Evolutionary conservation across 1,140 invertebrate species (phyloP).

Genomic region (Aphelinus atriplicis): DNA sequence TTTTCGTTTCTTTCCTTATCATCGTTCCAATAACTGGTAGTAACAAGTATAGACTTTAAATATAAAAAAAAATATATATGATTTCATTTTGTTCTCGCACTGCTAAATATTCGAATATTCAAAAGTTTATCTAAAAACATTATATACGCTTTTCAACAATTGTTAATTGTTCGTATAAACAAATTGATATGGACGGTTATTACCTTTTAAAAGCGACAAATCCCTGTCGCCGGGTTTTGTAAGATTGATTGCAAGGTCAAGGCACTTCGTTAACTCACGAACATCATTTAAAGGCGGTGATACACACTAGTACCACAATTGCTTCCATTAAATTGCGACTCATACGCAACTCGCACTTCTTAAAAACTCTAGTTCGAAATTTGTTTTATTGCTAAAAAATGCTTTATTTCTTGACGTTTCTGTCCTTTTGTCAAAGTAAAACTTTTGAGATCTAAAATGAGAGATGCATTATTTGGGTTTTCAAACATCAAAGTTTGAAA

Average conservation of each 20-base stretch:
- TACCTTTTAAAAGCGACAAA: constrained; percentile 52
- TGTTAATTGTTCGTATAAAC: constrained; percentile 55
- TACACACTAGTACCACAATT: constrained; percentile 17
- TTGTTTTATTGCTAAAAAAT: constrained; percentile 42
- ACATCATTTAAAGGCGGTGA: constrained; percentile 33
- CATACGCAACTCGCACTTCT: constrained; percentile 22
- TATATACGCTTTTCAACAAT: constrained; percentile 53
- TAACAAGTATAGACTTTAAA: constrained; percentile 64
- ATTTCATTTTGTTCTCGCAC: constrained; percentile 37
- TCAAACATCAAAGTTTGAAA: background rate
- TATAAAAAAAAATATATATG: constrained; percentile 56
- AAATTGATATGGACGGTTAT: constrained; percentile 62
- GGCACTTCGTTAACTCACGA: constrained; percentile 51
- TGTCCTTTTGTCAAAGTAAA: constrained; percentile 40
- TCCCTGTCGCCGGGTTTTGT: constrained; percentile 42
- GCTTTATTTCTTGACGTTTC: constrained; percentile 38
- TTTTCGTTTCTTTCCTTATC: constrained; percentile 27
- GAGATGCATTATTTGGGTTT: constrained; percentile 23
- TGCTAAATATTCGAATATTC: constrained; percentile 46
- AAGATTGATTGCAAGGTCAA: constrained; percentile 51
- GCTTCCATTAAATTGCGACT: constrained; percentile 10
- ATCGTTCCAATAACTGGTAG: constrained; percentile 50
- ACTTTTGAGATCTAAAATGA: constrained; percentile 32
- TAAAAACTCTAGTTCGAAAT: constrained; percentile 33
- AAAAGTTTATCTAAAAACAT: constrained; percentile 49